Evolutionary conservation across 1,140 invertebrate species (phyloP).

Genomic region (Calycopis cecrops): DNA sequence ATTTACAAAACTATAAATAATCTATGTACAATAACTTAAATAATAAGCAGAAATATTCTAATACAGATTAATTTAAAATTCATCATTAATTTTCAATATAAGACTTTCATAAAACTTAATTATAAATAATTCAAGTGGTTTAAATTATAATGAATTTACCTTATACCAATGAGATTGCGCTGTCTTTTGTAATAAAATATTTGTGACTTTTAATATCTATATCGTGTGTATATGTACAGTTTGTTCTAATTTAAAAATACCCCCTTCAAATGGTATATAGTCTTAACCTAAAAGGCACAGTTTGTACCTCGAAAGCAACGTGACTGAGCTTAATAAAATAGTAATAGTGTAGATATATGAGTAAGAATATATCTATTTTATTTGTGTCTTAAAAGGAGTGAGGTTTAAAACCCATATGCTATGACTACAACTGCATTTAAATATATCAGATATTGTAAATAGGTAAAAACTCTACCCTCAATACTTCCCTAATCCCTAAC

Average conservation of each 20-base stretch:
- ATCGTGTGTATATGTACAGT: constrained; percentile 41
- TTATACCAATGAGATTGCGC: constrained; percentile 12
- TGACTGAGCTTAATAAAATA: constrained; percentile 16
- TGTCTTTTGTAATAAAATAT: constrained; percentile 6
- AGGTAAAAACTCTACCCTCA: no score
- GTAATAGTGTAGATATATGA: not conserved
- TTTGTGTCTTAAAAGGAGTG: no score
- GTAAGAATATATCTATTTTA: not conserved
- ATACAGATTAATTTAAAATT: not conserved
- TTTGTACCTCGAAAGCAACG: constrained; percentile 54
- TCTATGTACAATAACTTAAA: constrained; percentile 32
- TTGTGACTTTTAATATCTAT: constrained; percentile 24
- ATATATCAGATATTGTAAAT: no score
- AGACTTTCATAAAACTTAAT: no score
- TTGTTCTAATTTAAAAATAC: constrained; percentile 42
- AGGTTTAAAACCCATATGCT: no score
- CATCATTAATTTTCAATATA: no score
- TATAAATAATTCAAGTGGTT: no score
- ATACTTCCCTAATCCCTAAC: no score
- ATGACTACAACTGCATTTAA: no score
- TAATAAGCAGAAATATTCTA: constrained; percentile 12
- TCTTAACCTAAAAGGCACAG: constrained; percentile 53
- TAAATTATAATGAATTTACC: no score
- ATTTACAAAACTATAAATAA: constrained; percentile 37
- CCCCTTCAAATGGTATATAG: constrained; percentile 43